Evolutionary conservation across 2,113 vertebrate genomes (phyloP), one percentile per base, ranked within the genome.

Genomic region (Fregetta grallaria): DNA sequence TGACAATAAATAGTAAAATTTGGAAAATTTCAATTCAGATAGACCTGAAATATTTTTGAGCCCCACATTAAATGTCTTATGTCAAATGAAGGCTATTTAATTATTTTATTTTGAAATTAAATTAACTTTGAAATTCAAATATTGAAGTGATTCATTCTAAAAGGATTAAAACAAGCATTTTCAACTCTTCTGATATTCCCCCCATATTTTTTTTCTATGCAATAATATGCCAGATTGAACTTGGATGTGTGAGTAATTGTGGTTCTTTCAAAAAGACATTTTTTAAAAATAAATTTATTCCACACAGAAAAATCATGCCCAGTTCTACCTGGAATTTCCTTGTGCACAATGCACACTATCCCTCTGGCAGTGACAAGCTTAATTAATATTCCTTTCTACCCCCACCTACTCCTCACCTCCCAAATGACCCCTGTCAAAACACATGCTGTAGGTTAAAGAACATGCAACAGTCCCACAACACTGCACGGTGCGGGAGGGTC

Each of bases 311-410:
- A 92, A 42, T 45, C 52, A 58, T 58, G 44, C 8, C 70, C 61
- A 82, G 53, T 21, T 89, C 53, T 90, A 70, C 66, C 65, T 92
- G 80, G 56, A 84, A 73, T 87, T 91, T 85, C 65, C 52, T 73
- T 55, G 40, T 1, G 0, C 88, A 86, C 47, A 71, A 81, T 20
- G 15, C 53, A 85, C 36, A 44, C 29, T 26, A 65, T 27, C 58
- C 77, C 62, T 89, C 30, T 3, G 11, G 84, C 80, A 82, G 58
- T 92, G 92, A 92, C 91, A 97, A 68, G 40, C 36, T 90, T 92
- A 85, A 97, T 94, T 95, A 95, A 88, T 92, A 85, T 66, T 87
- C 58, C 38, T 59, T 92, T 88, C 74, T 92, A 70, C n/a, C 13
- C 25, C 32, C 70, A 90, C 70, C 77, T 53, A 66, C 67, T 84